Percentiles rank a stretch among this genome's conserved stretches.
phyloP scores from a whole-genome alignment of 2,113 vertebrate species.

The Murina feae region DNA sequence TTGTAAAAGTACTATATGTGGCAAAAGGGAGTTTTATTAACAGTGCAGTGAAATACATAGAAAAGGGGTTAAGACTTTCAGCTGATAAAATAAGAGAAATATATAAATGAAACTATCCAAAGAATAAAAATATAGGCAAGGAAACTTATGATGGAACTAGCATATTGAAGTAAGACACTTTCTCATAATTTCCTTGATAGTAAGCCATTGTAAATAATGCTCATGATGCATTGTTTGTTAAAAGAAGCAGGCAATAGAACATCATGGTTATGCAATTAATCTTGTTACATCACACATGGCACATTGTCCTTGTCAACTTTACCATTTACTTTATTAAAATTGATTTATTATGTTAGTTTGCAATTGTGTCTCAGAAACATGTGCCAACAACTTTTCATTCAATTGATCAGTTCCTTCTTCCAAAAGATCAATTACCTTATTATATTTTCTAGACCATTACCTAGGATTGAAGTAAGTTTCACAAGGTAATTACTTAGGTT shows the following conservation, averaged over 20 bases:
- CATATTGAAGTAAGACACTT: neutral
- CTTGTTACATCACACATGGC: neutral
- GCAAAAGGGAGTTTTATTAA: neutral
- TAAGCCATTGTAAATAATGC: neutral
- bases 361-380: neutral
- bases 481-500: constrained; percentile 21
- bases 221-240: neutral
- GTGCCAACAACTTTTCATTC: constrained; percentile 32
- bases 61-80: neutral
- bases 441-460: constrained; percentile 46
- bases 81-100: neutral
- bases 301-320: constrained; percentile 4
- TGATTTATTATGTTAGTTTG: constrained; percentile 25
- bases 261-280: neutral
- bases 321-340: constrained; percentile 25
- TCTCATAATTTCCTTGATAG: neutral
- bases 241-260: neutral
- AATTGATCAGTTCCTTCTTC: neutral
- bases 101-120: neutral
- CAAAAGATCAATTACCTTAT: constrained; percentile 47
- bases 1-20: neutral
- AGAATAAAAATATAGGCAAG: neutral
- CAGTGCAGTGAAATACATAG: neutral
- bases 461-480: neutral
- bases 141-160: neutral